Evolutionary conservation across 2,888 invertebrate genomes (phyloP), one percentile per base, ranked within the genome.

Genomic region (Nipponacmea schrenckii): DNA sequence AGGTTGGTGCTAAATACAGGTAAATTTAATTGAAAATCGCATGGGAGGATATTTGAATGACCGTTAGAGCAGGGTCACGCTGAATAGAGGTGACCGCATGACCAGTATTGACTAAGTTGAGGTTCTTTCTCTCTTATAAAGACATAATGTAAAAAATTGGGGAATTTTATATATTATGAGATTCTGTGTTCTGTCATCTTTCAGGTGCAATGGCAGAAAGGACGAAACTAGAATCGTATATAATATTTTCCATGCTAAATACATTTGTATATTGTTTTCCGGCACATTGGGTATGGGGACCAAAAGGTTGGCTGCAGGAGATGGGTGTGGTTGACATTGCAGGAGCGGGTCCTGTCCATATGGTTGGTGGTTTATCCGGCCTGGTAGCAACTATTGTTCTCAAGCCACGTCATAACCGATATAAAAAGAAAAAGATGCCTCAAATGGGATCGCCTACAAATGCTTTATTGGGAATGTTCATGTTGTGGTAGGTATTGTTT

Each of bases 311-410:
- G 96, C 93, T 96, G 48, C 95, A 96, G 81, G 91, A 92, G 72
- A 84, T 96, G 83, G 96, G 96, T 0, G 95, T 93, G 0, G 94
- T 97, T 0, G 97, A 97, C 86, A 96, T 97, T 69, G 97, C 96
- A 0, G 96, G 97, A 94, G 95, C 85, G 10, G 85, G 85, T 62
- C 83, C 85, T 12, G 96, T 97, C 0, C 96, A 97, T 90, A 91
- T 96, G 63, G 94, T 96, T 74, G 96, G 96, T 89, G 92, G 92
- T 39, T 83, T 89, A 66, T 91, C 93, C 81, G 96, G 96, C 0
- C 92, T 96, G 81, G 95, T 96, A 0, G 95, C 96, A 44, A 95
- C 96, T 0, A 90, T 94, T 27, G 95, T 97, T 94, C 90, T 97
- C 70, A 96, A 96, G 0, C 97, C 97, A 0, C 91, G 97, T 1